A percentile compares a stretch with the other conserved stretches of the same genome.
Evolutionary conservation across 2,888 invertebrate genomes (phyloP).

Genomic region (Euplexia lucipara): DNA sequence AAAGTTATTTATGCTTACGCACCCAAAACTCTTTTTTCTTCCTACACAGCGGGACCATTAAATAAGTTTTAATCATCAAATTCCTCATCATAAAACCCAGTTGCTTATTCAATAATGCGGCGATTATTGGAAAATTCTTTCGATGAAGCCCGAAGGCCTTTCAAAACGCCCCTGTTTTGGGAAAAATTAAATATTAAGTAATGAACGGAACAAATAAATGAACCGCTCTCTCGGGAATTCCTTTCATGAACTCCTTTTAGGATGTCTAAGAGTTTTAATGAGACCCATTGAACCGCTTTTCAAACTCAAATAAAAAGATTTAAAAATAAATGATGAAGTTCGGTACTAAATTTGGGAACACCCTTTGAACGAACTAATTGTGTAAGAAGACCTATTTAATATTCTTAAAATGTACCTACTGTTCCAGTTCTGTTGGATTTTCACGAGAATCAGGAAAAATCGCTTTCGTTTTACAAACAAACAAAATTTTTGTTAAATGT

Average conservation of each 20-base stretch:
- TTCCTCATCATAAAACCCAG: slow-evolving; percentile 77
- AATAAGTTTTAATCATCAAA: slow-evolving; percentile 79
- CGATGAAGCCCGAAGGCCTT: slow-evolving; percentile 68
- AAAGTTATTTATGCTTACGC: slow-evolving; percentile 37
- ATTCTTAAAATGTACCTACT: slow-evolving; percentile 79
- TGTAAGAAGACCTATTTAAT: slow-evolving; percentile 82
- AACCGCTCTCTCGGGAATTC: slow-evolving; percentile 75
- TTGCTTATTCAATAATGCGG: slow-evolving; percentile 80
- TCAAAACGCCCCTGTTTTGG: slow-evolving; percentile 64
- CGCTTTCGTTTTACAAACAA: slow-evolving; percentile 12
- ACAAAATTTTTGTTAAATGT: neutral
- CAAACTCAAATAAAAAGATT: slow-evolving; percentile 86
- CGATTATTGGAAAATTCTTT: slow-evolving; percentile 84
- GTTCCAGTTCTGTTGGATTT: slow-evolving; percentile 70
- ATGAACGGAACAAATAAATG: slow-evolving; percentile 84
- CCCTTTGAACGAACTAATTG: slow-evolving; percentile 76
- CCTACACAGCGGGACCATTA: slow-evolving; percentile 46
- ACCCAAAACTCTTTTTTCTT: slow-evolving; percentile 49
- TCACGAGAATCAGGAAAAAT: slow-evolving; percentile 16
- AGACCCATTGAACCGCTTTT: slow-evolving; percentile 83
- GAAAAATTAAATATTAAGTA: slow-evolving; percentile 80
- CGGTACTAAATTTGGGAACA: slow-evolving; percentile 57
- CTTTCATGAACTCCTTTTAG: slow-evolving; percentile 79
- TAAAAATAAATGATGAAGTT: slow-evolving; percentile 83
- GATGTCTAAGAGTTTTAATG: slow-evolving; percentile 85